Conservation (phyloP, 2,888 invertebrate species). For the Cosmia trapezina region DNA sequence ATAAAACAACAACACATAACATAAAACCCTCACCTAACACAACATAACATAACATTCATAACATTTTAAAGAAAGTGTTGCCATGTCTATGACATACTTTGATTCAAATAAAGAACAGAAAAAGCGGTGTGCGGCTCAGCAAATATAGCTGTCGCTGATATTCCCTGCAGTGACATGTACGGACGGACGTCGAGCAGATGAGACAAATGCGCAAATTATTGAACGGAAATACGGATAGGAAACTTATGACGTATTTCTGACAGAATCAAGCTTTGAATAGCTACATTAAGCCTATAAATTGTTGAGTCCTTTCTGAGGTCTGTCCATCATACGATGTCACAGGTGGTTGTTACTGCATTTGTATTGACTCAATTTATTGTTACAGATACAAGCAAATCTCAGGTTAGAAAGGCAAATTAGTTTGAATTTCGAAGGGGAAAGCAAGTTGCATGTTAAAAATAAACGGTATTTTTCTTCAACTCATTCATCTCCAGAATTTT, state of each 20-base stretch:
- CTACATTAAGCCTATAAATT: background rate
- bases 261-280: background rate
- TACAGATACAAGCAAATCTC: background rate
- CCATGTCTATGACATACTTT: background rate
- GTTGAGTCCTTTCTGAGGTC: no score
- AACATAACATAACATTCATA: no score
- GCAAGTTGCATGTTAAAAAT: background rate
- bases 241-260: background rate
- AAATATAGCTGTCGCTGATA: background rate
- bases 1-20: no score
- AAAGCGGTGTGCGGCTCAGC: background rate
- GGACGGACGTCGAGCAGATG: background rate
- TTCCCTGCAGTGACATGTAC: background rate
- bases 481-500: background rate
- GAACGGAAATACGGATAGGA: background rate
- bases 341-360: background rate
- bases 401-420: accelerated
- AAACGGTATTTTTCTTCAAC: background rate
- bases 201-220: background rate
- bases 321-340: background rate
- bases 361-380: background rate
- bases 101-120: background rate
- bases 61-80: background rate
- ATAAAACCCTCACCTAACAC: no score
- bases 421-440: background rate